Base-by-base conservation (phyloP, 2,797 vertebrate species). In the Chloroceryle inda region DNA sequence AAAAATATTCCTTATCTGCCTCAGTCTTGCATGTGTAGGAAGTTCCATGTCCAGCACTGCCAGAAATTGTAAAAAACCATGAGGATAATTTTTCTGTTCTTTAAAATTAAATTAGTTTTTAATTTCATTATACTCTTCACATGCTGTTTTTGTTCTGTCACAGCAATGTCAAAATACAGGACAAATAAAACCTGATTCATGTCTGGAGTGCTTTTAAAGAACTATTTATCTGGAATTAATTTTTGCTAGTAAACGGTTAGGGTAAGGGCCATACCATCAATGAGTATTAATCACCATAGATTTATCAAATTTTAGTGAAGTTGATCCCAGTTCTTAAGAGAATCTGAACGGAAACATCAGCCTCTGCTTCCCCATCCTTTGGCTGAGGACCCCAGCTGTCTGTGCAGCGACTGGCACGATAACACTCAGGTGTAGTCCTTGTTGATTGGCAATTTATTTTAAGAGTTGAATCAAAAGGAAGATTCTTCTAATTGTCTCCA, bases 191-290 rank as follows among this genome's bases (percentile, higher is more conserved):
- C 18, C 53, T 58, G 37, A 63, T 75, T 92, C 10, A 8, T 52
- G 40, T 67, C 38, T 92, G 61, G 29, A 86, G 31, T 44, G 61
- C 47, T 94, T 55, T 93, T 67, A 40, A 83, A 88, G 69, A 85
- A 77, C 50, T 73, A 27, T 83, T 93, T 77, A 77, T 85, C 59
- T 73, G 21, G 71, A 95, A 89, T 69, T 85, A 58, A 59, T 88
- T 97, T 87, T 84, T 95, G 58, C 66, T 76, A 63, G 82, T 85
- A 84, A 93, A 88, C 47, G 27, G 94, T 91, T 89, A 76, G 47
- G 20, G 66, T 64, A 91, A 75, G 42, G 29, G n/a, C 71, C 26
- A 5, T 29, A 20, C 79, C 11, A 75, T 58, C 44, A 53, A 3
- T 62, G 33, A 58, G 7, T 83, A 40, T 93, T 82, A 96, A 68